Evolutionary conservation across 92 coral and sea anemone genomes (phyloP).

Genomic region (Bergia sp.): DNA sequence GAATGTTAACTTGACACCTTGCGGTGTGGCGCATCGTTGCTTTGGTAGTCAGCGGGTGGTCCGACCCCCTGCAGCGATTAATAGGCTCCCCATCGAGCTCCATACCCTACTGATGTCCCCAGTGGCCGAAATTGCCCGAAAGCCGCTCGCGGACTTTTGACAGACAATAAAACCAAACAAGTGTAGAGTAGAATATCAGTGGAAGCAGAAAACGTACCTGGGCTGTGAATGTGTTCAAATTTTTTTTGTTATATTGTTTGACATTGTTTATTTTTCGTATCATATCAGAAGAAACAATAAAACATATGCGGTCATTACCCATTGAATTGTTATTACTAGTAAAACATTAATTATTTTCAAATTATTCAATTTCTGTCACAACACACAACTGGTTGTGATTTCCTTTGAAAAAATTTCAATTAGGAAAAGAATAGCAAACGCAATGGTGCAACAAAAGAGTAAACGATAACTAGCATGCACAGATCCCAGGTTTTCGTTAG

Average conservation of each 20-base stretch:
- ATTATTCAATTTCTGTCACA: slow-evolving; percentile 14
- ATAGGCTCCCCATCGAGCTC: not conserved
- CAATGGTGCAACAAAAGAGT: not conserved
- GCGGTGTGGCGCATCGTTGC: not conserved
- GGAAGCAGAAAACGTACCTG: not conserved
- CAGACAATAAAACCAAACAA: not conserved
- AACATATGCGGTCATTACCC: not conserved
- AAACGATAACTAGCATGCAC: not conserved
- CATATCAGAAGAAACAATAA: not conserved
- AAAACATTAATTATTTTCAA: slow-evolving; percentile 18
- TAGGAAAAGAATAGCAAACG: not conserved
- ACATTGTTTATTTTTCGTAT: not conserved
- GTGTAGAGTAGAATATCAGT: not conserved
- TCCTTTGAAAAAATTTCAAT: not conserved
- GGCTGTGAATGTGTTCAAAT: not conserved
- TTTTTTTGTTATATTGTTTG: not conserved
- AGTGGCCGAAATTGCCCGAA: not conserved
- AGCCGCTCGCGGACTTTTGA: not conserved
- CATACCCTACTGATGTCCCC: not conserved
- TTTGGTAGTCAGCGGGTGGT: not conserved
- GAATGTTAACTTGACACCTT: not conserved
- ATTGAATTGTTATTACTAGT: not conserved
- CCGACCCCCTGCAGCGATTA: not conserved
- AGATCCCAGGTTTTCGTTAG: not conserved
- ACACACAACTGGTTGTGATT: slow-evolving; percentile 10